phyloP scores from a whole-genome alignment of 2,113 vertebrate genomes.

The Campylomormyrus tamandua region DNA sequence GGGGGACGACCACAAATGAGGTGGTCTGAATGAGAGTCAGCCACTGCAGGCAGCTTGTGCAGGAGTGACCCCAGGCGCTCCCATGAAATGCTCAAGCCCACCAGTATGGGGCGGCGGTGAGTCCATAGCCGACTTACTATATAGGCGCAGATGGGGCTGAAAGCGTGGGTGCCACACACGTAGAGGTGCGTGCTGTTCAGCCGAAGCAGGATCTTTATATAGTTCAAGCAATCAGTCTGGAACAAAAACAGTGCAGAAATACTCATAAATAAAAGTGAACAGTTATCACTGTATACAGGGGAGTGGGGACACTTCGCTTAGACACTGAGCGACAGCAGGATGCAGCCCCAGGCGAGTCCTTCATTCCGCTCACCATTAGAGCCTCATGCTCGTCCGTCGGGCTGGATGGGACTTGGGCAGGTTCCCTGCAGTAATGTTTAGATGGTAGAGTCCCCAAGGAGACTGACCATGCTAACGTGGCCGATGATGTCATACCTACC shows the following conservation, averaged over 20 bases:
- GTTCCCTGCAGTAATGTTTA: neutral
- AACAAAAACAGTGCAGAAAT: slow-evolving; percentile 17
- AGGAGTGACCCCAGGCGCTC: neutral
- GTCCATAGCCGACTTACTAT: slow-evolving; percentile 67
- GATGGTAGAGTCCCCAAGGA: neutral
- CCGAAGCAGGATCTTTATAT: slow-evolving; percentile 85
- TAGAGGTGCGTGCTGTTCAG: slow-evolving; percentile 84
- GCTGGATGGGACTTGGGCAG: neutral
- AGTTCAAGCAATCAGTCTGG: slow-evolving; percentile 94
- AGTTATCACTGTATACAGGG: neutral
- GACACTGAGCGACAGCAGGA: neutral
- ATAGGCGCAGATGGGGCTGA: slow-evolving; percentile 86
- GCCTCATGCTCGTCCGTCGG: neutral
- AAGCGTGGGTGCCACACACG: slow-evolving; percentile 86
- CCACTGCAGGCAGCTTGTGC: neutral
- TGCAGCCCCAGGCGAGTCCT: neutral
- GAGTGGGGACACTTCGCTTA: neutral
- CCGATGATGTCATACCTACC: neutral
- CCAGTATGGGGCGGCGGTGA: neutral
- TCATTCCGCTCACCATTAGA: neutral
- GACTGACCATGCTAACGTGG: neutral
- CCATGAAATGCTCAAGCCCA: neutral
- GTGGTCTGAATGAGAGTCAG: neutral
- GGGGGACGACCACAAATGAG: neutral
- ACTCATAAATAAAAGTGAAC: neutral